phyloP scores from a whole-genome alignment of 2,888 invertebrate species.

The Ophion ventricosus region DNA sequence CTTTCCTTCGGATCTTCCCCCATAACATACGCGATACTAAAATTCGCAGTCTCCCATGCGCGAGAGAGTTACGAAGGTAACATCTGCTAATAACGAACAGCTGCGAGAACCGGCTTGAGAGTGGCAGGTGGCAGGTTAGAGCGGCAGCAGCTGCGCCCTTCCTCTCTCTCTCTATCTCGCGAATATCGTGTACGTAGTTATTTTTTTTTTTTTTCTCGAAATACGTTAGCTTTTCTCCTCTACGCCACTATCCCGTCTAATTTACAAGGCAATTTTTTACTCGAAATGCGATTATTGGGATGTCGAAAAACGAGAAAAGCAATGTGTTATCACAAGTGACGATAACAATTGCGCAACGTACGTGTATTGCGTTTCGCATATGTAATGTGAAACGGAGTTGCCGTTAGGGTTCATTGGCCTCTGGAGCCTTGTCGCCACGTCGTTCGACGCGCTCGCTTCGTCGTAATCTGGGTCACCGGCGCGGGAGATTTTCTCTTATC shows the following conservation, averaged over 20 bases:
- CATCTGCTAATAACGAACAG: conserved; percentile 71
- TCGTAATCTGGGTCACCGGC: conserved; percentile 58
- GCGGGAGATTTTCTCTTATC: conserved; percentile 63
- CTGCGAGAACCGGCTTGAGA: conserved; percentile 43
- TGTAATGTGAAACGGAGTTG: conserved; percentile 46
- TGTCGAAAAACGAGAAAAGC: not conserved
- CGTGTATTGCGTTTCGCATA: not conserved
- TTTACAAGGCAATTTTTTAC: not conserved
- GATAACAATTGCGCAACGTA: conserved; percentile 6
- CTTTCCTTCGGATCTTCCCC: too few relatives aligned
- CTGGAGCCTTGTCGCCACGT: conserved; percentile 51
- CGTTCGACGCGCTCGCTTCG: conserved; percentile 25
- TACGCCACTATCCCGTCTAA: not conserved
- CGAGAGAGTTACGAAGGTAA: conserved; percentile 16
- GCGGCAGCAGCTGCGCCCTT: conserved; percentile 3
- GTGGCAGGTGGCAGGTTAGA: conserved; percentile 74
- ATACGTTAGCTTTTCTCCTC: not conserved
- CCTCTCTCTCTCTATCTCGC: not conserved
- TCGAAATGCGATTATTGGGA: not conserved
- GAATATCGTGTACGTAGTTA: not conserved
- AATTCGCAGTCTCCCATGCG: not conserved
- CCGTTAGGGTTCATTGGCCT: conserved; percentile 45
- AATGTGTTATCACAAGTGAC: not conserved
- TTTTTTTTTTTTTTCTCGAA: not conserved
- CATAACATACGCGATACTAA: not conserved